phyloP scores from a whole-genome alignment of 2,113 vertebrate species.

The Empidonax traillii region DNA sequence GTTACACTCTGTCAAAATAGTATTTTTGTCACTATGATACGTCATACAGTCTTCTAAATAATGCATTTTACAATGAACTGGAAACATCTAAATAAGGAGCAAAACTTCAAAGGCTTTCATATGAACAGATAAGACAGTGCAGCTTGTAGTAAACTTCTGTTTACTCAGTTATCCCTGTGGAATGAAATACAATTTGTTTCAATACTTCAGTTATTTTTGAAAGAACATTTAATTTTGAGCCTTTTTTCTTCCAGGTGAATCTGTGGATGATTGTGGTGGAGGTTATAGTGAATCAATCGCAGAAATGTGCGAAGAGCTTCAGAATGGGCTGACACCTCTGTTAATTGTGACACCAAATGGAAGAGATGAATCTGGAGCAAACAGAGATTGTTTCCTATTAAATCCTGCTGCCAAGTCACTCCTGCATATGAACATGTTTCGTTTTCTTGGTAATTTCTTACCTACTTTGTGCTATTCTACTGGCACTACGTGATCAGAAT shows the following conservation, averaged over 20 bases:
- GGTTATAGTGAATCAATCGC: slow-evolving; percentile 99
- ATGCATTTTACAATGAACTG: not conserved
- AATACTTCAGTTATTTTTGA: not conserved
- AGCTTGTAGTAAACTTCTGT: not conserved
- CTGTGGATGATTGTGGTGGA: slow-evolving; percentile 96
- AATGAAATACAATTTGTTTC: not conserved
- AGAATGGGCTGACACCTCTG: slow-evolving; percentile 95
- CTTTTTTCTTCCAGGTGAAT: slow-evolving; percentile 83
- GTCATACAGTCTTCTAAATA: not conserved
- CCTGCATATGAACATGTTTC: slow-evolving; percentile 97
- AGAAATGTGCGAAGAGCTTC: slow-evolving; percentile 98
- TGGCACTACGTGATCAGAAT: not conserved
- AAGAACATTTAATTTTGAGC: not conserved
- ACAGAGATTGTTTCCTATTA: slow-evolving; percentile 95
- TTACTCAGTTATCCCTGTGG: not conserved
- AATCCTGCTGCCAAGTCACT: slow-evolving; percentile 91
- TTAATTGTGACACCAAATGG: slow-evolving; percentile 98
- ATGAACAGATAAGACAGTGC: not conserved
- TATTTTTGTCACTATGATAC: not conserved
- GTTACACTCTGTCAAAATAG: not conserved
- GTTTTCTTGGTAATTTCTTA: slow-evolving; percentile 89
- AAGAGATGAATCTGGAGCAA: slow-evolving; percentile 95
- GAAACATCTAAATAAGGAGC: not conserved
- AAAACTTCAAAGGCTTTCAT: not conserved
- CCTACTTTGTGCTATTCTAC: not conserved